These are phyloP conservation scores for Centropyge bicolor DNA, from an alignment of 2,797 vertebrate genomes.

Conservation along the genomic window DNA sequence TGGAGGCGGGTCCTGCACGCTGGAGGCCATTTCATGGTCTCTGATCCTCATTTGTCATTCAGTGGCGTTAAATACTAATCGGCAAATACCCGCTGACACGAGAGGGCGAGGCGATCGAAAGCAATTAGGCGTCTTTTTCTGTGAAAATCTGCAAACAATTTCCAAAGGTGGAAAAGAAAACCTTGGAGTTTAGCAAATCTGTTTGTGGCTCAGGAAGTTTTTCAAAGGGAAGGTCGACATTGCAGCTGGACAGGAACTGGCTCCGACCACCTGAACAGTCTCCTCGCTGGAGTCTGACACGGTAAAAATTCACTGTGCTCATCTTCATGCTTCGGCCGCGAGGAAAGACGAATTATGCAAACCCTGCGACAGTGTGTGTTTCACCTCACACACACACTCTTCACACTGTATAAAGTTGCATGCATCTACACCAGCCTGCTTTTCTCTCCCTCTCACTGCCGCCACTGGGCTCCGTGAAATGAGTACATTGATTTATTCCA, in stretches of 20 bases:
- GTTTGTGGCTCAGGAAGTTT: slow-evolving; percentile 16
- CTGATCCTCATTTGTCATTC: slow-evolving; percentile 86
- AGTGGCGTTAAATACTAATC: slow-evolving; percentile 83
- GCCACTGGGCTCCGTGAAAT: slow-evolving; percentile 5
- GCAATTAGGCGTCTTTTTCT: slow-evolving; percentile 76
- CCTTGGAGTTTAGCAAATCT: neutral
- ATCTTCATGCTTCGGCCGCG: slow-evolving; percentile 26
- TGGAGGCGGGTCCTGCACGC: slow-evolving; percentile 25
- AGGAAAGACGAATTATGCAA: slow-evolving; percentile 26
- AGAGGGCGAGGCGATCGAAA: slow-evolving; percentile 80
- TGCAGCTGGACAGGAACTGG: neutral
- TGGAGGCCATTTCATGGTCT: slow-evolving; percentile 82
- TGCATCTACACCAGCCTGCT: slow-evolving; percentile 7
- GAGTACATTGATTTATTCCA: slow-evolving; percentile 41
- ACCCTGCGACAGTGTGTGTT: slow-evolving; percentile 29
- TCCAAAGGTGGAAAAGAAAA: slow-evolving; percentile 11
- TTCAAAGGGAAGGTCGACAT: slow-evolving; percentile 39
- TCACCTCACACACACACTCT: slow-evolving; percentile 7
- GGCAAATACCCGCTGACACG: slow-evolving; percentile 81
- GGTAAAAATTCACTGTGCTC: slow-evolving; percentile 42
- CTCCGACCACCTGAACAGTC: slow-evolving; percentile 35
- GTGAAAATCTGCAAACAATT: slow-evolving; percentile 61
- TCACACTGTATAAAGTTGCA: slow-evolving; percentile 18
- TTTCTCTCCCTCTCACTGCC: slow-evolving; percentile 20
- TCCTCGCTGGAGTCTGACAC: slow-evolving; percentile 18